Percentiles rank a stretch among this genome's conserved stretches.
phyloP scores from a whole-genome alignment of 2,797 vertebrate genomes.

The Lithobates pipiens region DNA sequence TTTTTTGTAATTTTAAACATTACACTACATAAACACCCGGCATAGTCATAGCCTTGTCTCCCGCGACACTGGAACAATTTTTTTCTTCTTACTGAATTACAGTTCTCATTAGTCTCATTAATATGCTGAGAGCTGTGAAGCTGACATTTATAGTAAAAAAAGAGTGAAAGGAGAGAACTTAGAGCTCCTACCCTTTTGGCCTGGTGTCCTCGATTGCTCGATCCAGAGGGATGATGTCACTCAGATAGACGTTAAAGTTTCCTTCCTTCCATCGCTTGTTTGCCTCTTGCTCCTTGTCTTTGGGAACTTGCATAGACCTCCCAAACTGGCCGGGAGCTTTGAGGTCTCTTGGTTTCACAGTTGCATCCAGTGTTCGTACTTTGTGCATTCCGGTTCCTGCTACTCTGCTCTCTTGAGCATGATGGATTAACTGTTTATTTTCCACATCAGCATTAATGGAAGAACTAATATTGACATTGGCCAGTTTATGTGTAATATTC shows the following conservation, averaged over 20 bases:
- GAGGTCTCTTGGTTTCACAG: constrained; percentile 80
- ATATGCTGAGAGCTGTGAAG: constrained; percentile 14
- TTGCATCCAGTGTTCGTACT: constrained; percentile 84
- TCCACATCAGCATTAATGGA: neutral
- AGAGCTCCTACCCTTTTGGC: constrained; percentile 83
- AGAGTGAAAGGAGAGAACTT: constrained; percentile 10
- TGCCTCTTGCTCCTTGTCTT: constrained; percentile 79
- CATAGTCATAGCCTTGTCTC: too few relatives aligned
- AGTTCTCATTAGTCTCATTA: neutral
- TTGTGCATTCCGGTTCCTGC: constrained; percentile 71
- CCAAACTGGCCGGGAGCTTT: constrained; percentile 90
- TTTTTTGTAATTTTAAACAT: too few relatives aligned
- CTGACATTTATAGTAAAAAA: too few relatives aligned
- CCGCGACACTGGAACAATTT: too few relatives aligned
- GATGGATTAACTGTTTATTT: neutral
- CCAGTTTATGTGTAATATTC: neutral
- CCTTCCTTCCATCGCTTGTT: constrained; percentile 91
- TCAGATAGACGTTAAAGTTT: constrained; percentile 95
- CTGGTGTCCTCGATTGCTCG: constrained; percentile 90
- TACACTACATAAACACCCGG: too few relatives aligned
- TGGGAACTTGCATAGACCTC: constrained; percentile 75
- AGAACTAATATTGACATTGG: neutral
- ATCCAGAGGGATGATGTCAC: constrained; percentile 92
- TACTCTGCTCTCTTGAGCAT: neutral
- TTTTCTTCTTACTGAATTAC: too few relatives aligned